These are phyloP conservation scores for Gila robusta DNA, from an alignment of 2,797 vertebrate genomes.

Conservation along the genomic window DNA sequence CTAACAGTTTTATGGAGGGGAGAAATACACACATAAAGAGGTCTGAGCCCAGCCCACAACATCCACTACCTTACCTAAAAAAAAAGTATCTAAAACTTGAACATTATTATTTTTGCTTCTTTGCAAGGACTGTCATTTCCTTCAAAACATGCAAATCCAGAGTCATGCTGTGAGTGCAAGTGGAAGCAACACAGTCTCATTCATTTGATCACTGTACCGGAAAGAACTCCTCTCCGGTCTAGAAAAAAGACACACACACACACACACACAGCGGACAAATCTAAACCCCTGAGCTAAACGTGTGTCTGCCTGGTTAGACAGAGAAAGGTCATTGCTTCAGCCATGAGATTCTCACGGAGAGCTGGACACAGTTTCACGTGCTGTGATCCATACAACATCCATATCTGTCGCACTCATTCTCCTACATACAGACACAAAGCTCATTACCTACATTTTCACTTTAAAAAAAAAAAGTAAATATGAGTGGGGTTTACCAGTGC, in stretches of 20 bases:
- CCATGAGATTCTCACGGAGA: neutral
- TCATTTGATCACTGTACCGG: neutral
- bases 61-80: neutral
- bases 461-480: no score
- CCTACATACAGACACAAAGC: neutral
- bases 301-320: neutral
- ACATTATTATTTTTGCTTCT: neutral
- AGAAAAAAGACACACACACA: neutral
- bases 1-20: neutral
- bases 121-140: neutral
- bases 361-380: neutral
- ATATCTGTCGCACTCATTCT: neutral
- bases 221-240: neutral
- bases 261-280: neutral
- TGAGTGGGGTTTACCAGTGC: no score
- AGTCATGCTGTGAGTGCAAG: neutral
- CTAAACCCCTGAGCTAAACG: neutral
- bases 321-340: slow-evolving; percentile 7
- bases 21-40: neutral
- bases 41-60: neutral
- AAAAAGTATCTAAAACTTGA: neutral
- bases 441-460: neutral
- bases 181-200: neutral
- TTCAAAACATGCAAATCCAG: neutral
- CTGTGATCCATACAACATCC: neutral